phyloP scores from a whole-genome alignment of 1,140 invertebrate species.

The Pristionchus pacificus region DNA sequence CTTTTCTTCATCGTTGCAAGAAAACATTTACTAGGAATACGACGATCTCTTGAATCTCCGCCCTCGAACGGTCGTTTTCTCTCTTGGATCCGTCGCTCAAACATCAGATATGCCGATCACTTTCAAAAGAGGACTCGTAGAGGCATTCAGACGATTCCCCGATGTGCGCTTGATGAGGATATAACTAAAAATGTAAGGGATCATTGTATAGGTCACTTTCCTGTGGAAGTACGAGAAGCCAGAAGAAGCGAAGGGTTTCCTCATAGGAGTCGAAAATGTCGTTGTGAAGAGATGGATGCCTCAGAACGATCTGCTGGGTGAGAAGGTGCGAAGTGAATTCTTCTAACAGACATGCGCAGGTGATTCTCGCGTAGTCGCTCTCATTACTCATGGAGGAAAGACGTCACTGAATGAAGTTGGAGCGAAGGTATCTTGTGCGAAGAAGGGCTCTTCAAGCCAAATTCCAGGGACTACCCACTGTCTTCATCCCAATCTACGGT shows the following conservation, averaged over 20 bases:
- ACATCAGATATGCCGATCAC: conserved; percentile 33
- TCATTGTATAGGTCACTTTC: conserved; percentile 41
- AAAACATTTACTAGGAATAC: conserved; percentile 24
- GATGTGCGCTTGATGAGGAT: too few relatives aligned
- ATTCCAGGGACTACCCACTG: conserved; percentile 72
- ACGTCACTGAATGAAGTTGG: conserved; percentile 70
- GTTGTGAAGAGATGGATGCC: conserved; percentile 38
- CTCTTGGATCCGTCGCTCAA: conserved; percentile 42
- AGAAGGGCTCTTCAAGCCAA: conserved; percentile 64
- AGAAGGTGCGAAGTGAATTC: background rate
- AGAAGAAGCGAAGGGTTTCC: conserved; percentile 31
- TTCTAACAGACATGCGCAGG: conserved; percentile 15
- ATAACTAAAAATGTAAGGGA: too few relatives aligned
- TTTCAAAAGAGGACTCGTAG: conserved; percentile 29
- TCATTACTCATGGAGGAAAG: conserved; percentile 76
- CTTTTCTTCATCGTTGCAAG: too few relatives aligned
- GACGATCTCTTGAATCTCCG: conserved; percentile 6
- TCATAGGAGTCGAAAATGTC: conserved; percentile 32
- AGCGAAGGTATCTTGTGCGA: conserved; percentile 8
- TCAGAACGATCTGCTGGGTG: conserved; percentile 37
- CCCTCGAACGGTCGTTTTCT: conserved; percentile 36
- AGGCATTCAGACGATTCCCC: too few relatives aligned
- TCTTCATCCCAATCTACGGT: conserved; percentile 66
- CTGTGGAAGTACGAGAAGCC: conserved; percentile 46
- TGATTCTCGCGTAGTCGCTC: too few relatives aligned